phyloP scores from a whole-genome alignment of 2,797 vertebrate species.

The Oreochromis grahami region DNA sequence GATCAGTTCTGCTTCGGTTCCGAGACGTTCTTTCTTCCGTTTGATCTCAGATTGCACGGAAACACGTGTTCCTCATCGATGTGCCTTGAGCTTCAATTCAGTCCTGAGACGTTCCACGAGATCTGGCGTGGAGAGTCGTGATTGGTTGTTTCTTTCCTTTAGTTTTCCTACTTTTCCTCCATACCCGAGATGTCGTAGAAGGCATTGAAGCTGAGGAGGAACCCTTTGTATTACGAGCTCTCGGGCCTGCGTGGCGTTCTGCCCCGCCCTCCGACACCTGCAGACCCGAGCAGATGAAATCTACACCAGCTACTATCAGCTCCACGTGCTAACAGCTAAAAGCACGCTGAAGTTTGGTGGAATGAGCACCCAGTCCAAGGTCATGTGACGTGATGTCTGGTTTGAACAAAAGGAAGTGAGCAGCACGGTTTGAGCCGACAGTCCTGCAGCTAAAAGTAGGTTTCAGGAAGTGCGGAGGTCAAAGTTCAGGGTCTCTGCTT shows the following conservation, averaged over 20 bases:
- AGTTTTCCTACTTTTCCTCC: neutral
- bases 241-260: neutral
- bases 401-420: neutral
- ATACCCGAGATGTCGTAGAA: neutral
- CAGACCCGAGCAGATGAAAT: neutral
- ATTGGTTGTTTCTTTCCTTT: slow-evolving; percentile 11
- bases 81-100: slow-evolving; percentile 97
- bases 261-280: neutral
- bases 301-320: slow-evolving; percentile 15
- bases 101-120: slow-evolving; percentile 88
- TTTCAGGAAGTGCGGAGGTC: neutral
- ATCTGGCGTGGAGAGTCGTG: slow-evolving; percentile 84
- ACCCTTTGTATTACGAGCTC: neutral
- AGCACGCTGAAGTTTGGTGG: neutral
- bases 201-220: slow-evolving; percentile 8
- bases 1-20: slow-evolving; percentile 21
- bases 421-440: neutral
- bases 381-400: neutral
- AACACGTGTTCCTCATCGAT: slow-evolving; percentile 91
- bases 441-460: neutral
- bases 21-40: slow-evolving; percentile 64
- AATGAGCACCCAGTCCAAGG: neutral
- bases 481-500: neutral
- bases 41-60: slow-evolving; percentile 86
- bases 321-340: neutral